Conservation (phyloP, 2,113 vertebrate genomes). For the Parus major region DNA sequence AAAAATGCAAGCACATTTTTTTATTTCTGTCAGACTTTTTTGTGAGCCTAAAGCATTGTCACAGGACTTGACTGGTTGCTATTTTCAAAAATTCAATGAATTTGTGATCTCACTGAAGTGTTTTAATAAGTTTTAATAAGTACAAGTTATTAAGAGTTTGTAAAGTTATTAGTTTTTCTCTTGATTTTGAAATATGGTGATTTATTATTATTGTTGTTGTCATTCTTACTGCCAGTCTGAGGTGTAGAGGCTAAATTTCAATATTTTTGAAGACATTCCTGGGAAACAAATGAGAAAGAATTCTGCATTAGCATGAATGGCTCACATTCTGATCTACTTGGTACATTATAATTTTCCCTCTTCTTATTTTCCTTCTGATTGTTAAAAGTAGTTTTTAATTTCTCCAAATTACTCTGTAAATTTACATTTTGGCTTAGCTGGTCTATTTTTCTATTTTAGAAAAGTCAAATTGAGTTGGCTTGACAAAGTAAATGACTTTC, state of each 20-base stretch:
- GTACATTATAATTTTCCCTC: neutral
- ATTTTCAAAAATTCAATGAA: neutral
- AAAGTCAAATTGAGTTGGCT: neutral
- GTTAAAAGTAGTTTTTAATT: neutral
- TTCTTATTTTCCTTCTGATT: neutral
- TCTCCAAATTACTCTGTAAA: neutral
- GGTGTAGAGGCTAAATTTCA: neutral
- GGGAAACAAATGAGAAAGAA: neutral
- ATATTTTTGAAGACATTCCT: neutral
- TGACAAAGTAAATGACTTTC: neutral
- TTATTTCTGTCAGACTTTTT: neutral
- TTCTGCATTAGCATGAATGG: neutral
- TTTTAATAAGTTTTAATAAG: neutral
- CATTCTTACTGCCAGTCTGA: neutral
- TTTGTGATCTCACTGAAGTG: neutral
- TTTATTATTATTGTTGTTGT: neutral
- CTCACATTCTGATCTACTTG: neutral
- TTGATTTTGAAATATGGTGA: neutral
- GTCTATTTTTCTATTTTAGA: neutral
- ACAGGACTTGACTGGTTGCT: neutral
- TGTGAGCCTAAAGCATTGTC: neutral
- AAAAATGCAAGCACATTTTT: neutral
- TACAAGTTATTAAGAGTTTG: neutral
- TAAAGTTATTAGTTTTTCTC: neutral
- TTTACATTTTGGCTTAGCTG: neutral